Conservation (phyloP, 1,140 invertebrate species). For the Mesaphorura yosii region DNA sequence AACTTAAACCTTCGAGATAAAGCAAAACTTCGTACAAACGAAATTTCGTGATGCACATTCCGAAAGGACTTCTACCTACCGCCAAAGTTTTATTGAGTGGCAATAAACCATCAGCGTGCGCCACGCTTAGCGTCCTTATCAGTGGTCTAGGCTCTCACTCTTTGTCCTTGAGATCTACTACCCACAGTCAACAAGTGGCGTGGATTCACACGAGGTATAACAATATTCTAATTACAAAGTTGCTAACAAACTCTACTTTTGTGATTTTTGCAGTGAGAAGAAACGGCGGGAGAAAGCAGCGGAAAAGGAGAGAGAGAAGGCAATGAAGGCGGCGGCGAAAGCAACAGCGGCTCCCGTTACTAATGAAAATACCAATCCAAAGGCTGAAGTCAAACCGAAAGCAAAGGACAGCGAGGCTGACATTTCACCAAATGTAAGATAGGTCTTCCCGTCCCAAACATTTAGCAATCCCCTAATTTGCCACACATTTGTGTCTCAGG, state of each 20-base stretch:
- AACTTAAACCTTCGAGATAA: no score
- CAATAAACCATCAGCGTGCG: not conserved
- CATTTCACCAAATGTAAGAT: constrained; percentile 71
- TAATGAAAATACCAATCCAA: constrained; percentile 36
- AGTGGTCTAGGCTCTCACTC: constrained; percentile 4
- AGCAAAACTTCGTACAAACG: no score
- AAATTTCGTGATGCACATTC: no score
- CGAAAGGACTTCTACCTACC: no score
- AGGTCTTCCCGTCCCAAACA: no score
- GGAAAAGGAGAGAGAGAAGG: constrained; percentile 84
- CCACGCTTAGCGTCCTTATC: not conserved
- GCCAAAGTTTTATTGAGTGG: not conserved
- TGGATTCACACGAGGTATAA: constrained; percentile 6
- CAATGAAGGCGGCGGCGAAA: constrained; percentile 56
- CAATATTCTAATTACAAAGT: not conserved
- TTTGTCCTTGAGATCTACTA: constrained; percentile 6
- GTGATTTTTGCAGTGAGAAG: constrained; percentile 62
- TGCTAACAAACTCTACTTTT: no score
- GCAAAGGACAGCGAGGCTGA: constrained; percentile 54
- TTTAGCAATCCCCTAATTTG: not conserved
- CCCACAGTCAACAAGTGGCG: not conserved
- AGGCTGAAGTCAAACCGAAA: constrained; percentile 58
- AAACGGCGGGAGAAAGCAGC: constrained; percentile 83
- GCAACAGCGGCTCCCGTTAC: constrained; percentile 35
- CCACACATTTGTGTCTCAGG: constrained; percentile 39